Evolutionary conservation across 2,888 invertebrate genomes (phyloP), one percentile per base, ranked within the genome.

Genomic region (Molorchus minor): DNA sequence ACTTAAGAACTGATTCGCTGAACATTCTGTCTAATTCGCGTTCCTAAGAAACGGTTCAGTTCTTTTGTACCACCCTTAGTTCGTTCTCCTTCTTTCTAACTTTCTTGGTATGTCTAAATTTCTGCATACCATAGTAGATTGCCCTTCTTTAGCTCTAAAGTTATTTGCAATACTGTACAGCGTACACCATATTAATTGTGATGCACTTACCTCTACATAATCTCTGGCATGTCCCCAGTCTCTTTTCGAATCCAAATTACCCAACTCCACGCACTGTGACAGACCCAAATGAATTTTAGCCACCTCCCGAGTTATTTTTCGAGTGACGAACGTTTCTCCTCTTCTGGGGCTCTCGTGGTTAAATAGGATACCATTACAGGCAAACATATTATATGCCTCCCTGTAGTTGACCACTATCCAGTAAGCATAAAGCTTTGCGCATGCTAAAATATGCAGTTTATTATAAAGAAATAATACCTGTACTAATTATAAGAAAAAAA

Each of bases 191-290:
- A n/a, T n/a, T n/a, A n/a, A n/a, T n/a, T n/a, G n/a, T n/a, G n/a
- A n/a, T n/a, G n/a, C n/a, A n/a, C 76, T 75, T 76, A 93, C 93
- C 86, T 96, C 93, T 4, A 98, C 93, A 79, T 96, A 98, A 82
- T 98, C 98, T 80, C 88, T 92, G 1, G 96, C 96, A 80, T 96
- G 96, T 3, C 99, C 99, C 99, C 99, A 99, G 81, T 99, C 99
- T 73, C 99, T 85, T 78, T 92, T 91, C 12, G 98, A 92, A 80
- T 98, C 96, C 74, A 99, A 82, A 79, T 96, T 97, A 13, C 99
- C 99, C 58, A 99, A 83, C 78, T 97, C 96, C 52, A 98, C 81
- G 61, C 82, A 85, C 61, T 94, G 90, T 79, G 95, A 87, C 61
- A 94, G 88, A 0, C 96, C 95, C 5, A 97, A 84, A 56, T 87